Percentiles rank a stretch among this genome's conserved stretches.
These are phyloP conservation scores for Macquaria ambigua DNA, from an alignment of 2,113 vertebrate genomes.

Conservation along the genomic window DNA sequence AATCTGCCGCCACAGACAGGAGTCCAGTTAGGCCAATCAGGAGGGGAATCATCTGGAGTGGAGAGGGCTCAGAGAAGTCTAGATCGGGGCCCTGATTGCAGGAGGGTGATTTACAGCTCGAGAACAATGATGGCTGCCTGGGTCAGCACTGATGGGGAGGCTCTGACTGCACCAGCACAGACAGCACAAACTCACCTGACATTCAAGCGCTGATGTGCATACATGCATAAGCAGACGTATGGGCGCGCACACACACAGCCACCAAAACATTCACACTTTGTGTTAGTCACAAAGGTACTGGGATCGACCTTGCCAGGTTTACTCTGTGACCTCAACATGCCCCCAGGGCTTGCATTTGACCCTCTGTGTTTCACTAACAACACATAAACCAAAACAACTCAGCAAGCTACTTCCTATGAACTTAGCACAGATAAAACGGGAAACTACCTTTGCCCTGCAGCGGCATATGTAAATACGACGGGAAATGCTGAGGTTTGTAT, in stretches of 20 bases:
- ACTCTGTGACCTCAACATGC: conserved; percentile 58
- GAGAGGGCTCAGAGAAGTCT: conserved; percentile 79
- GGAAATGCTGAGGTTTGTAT: conserved; percentile 74
- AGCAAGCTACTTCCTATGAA: conserved; percentile 83
- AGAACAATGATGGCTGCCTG: conserved; percentile 83
- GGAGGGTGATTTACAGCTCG: conserved; percentile 83
- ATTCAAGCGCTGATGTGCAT: conserved; percentile 55
- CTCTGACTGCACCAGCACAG: conserved; percentile 53
- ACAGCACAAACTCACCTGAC: conserved; percentile 72
- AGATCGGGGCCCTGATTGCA: conserved; percentile 83
- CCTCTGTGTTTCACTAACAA: conserved; percentile 88
- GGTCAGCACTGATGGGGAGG: conserved; percentile 79
- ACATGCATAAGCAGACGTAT: conserved; percentile 58
- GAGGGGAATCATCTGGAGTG: conserved; percentile 84
- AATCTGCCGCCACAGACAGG: conserved; percentile 84
- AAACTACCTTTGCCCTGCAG: conserved; percentile 68
- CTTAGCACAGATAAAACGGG: conserved; percentile 71
- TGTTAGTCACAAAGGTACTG: conserved; percentile 28
- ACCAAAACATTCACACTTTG: conserved; percentile 27
- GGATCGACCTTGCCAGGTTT: conserved; percentile 53
- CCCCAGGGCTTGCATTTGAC: conserved; percentile 82
- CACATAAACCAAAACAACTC: conserved; percentile 85
- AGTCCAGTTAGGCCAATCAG: conserved; percentile 88
- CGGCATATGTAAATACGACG: conserved; percentile 70
- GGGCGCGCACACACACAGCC: background rate